Evolutionary conservation across 2,888 invertebrate genomes (phyloP).

Genomic region (Drosophila borborema): DNA sequence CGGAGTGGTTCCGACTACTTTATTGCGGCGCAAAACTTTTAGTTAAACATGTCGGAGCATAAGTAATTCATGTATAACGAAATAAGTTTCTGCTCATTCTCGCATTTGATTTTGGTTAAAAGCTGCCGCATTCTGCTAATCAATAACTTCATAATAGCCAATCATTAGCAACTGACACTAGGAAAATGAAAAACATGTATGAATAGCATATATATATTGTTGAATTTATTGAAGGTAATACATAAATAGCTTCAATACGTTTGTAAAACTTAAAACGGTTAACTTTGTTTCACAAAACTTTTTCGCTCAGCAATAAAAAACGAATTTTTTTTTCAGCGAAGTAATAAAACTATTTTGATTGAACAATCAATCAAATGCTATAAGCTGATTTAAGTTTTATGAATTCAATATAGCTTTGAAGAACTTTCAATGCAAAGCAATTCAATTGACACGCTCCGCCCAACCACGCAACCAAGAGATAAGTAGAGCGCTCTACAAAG

Average conservation of each 20-base stretch:
- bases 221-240: not conserved
- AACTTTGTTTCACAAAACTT: slow-evolving; percentile 24
- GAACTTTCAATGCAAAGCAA: slow-evolving; percentile 6
- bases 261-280: not conserved
- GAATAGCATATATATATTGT: not conserved
- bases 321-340: not conserved
- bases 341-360: slow-evolving; percentile 15
- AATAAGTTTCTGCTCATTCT: slow-evolving; percentile 38
- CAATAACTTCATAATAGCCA: slow-evolving; percentile 21
- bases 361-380: slow-evolving; percentile 14
- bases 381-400: slow-evolving; percentile 17
- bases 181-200: not conserved
- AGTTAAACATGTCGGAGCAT: slow-evolving; percentile 38
- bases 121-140: slow-evolving; percentile 10
- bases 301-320: slow-evolving; percentile 9
- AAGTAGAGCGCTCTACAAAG: slow-evolving; percentile 15
- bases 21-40: slow-evolving; percentile 46
- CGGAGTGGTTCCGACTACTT: slow-evolving; percentile 9
- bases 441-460: slow-evolving; percentile 12
- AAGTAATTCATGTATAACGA: slow-evolving; percentile 46
- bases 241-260: not conserved
- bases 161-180: slow-evolving; percentile 18
- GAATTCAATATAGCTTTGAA: slow-evolving; percentile 9
- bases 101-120: slow-evolving; percentile 46
- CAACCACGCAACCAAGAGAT: slow-evolving; percentile 16